A percentile compares a stretch with the other conserved stretches of the same genome.
These are phyloP conservation scores for Hozukius guyotensis DNA, from an alignment of 2,797 vertebrate species.

Conservation along the genomic window DNA sequence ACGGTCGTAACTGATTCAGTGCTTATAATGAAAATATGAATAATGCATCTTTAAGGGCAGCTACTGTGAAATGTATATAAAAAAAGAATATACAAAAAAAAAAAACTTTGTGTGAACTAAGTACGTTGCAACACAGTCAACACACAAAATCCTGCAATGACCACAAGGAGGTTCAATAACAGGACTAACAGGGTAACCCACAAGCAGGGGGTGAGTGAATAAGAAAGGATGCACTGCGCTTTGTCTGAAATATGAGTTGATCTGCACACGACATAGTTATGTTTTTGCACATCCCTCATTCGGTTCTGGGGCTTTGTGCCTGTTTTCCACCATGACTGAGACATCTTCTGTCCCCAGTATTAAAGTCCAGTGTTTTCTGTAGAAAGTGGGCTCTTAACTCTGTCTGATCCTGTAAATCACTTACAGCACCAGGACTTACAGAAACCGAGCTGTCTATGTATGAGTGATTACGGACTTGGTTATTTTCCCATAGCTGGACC, in stretches of 20 bases:
- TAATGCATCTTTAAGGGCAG: neutral
- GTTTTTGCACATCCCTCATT: neutral
- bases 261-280: neutral
- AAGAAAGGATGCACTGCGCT: neutral
- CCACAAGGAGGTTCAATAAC: constrained; percentile 38
- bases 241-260: neutral
- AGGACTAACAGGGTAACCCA: constrained; percentile 18
- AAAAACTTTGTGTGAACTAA: neutral
- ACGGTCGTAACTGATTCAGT: neutral
- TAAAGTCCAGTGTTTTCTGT: neutral
- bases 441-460: constrained; percentile 8
- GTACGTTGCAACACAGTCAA: neutral
- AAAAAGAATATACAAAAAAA: neutral
- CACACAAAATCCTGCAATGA: constrained; percentile 32
- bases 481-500: constrained; percentile 75
- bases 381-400: constrained; percentile 8
- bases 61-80: neutral
- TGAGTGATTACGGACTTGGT: constrained; percentile 59
- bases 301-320: neutral
- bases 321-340: neutral
- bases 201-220: neutral
- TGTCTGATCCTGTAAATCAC: constrained; percentile 21
- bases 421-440: constrained; percentile 32
- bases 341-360: neutral
- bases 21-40: neutral